Percentiles rank a stretch among this genome's conserved stretches.
These are phyloP conservation scores for Tetropium fuscum DNA, from an alignment of 2,888 invertebrate genomes.

Conservation along the genomic window DNA sequence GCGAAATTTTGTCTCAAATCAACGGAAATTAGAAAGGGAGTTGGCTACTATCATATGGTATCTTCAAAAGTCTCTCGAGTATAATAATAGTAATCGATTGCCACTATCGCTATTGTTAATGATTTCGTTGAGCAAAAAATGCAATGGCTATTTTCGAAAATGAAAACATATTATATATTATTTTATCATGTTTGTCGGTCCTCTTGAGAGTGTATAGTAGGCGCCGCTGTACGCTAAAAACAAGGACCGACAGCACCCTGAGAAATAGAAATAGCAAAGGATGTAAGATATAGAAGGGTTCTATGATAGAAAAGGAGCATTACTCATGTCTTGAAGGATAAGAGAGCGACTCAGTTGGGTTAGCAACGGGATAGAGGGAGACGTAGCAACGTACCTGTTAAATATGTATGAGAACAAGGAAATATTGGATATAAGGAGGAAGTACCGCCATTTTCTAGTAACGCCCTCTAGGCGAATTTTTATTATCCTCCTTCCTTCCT, in stretches of 20 bases:
- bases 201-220: neutral
- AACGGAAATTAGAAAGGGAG: no score
- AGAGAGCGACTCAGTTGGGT: slow-evolving; percentile 36
- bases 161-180: no score
- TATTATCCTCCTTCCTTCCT: slow-evolving; percentile 32
- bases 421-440: slow-evolving; percentile 64
- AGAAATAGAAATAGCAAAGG: slow-evolving; percentile 45
- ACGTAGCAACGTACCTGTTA: slow-evolving; percentile 58
- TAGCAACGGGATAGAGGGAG: slow-evolving; percentile 32
- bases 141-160: no score
- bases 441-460: slow-evolving; percentile 62
- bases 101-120: no score
- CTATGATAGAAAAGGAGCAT: slow-evolving; percentile 42
- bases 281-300: slow-evolving; percentile 43
- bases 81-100: no score
- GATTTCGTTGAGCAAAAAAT: no score
- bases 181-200: neutral
- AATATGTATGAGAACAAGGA: slow-evolving; percentile 64
- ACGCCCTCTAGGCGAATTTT: slow-evolving; percentile 56
- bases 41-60: no score
- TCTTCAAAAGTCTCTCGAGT: no score
- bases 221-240: slow-evolving; percentile 15
- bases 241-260: slow-evolving; percentile 38
- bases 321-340: slow-evolving; percentile 47
- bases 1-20: no score